Evolutionary conservation across 37 sponge, comb jelly and placozoan genomes (phyloP), one percentile per base, ranked within the genome.

Genomic region (Beroe forskalii): DNA sequence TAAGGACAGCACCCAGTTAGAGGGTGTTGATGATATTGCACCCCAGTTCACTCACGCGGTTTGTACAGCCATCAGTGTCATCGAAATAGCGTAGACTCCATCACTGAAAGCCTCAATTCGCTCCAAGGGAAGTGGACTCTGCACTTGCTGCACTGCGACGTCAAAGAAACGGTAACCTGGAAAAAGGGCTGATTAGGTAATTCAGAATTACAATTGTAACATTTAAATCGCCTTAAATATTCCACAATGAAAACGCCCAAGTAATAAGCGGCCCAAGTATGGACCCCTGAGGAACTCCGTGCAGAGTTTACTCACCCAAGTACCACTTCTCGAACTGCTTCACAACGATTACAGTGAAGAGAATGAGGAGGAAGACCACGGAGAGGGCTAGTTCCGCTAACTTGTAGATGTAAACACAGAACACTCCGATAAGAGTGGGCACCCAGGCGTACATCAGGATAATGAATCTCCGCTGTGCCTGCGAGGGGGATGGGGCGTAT

Each of bases 101-200:
- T 80, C 86, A 80, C 86, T 80, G 55, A 80, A 80, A 24, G 86
- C 86, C 27, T 80, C 86, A 9, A 80, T 80, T 80, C 86, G 43
- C 22, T 80, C 86, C 86, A 80, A 9, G 1, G 86, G 86, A 24
- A 80, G 44, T 3, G 86, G 86, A 27, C 86, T 80, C 38, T 80
- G 37, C 31, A 44, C 86, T 44, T 80, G 86, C 22, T 80, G 31
- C 0, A 80, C 55, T 6, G 86, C 86, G 17, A 80, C 42, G 31
- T 80, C 86, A 1, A 80, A 30, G 4, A 80, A 80, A 23, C 55
- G 28, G 25, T 80, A 48, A 38, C 86, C 86, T 80, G 86, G 40
- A 3, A 23, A 28, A 27, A 27, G 31, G 31, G 66, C 31, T 64
- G 66, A 28, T 8, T 64, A 55, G 60, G 17, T 55, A 55, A 55